Evolutionary conservation across 2,113 vertebrate genomes (phyloP), one percentile per base, ranked within the genome.

Genomic region (Podocnemis expansa): DNA sequence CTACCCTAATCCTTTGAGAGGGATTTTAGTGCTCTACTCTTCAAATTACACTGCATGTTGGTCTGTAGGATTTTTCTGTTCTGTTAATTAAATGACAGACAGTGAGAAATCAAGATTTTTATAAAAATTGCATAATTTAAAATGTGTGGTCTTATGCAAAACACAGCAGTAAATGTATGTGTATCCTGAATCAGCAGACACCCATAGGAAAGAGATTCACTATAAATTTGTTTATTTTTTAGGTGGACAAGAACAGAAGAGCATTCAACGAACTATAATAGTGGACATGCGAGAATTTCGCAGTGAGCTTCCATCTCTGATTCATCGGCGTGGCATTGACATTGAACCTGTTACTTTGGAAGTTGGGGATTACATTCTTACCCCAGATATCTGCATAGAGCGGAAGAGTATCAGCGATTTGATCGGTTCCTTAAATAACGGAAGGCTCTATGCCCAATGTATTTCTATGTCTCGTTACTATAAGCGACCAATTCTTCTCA

Each of bases 211-310:
- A 76, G 76, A 29, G 45, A 29, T 83, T 70, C 29, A 78, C 51
- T 87, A 34, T 47, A 70, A 78, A 24, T 8, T n/a, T 0, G 78
- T 94, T 87, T 60, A 83, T 51, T 86, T 31, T 51, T 5, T 17
- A 99, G 99, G 99, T 31, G 99, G 99, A 7, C 99, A 99, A 97
- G 98, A 98, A 2, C 98, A 98, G 94, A 97, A 97, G n/a, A 93
- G 80, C 2, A 93, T 97, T 24, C 98, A 98, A 8, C 98, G 98
- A 3, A 98, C 98, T 6, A 96, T 99, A 22, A 98, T 99, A 0
- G 99, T 99, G 91, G 99, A 99, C 92, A 98, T 99, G 99, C 98
- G 99, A 0, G 99, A 99, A 94, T 99, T 99, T 78, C 99, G 99
- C 8, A 99, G 99, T 2, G 99, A 99, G 82, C 99, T 99, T 6